A percentile compares a stretch with the other conserved stretches of the same genome.
phyloP scores from a whole-genome alignment of 2,888 invertebrate genomes.

The Temnothorax unifasciatus region DNA sequence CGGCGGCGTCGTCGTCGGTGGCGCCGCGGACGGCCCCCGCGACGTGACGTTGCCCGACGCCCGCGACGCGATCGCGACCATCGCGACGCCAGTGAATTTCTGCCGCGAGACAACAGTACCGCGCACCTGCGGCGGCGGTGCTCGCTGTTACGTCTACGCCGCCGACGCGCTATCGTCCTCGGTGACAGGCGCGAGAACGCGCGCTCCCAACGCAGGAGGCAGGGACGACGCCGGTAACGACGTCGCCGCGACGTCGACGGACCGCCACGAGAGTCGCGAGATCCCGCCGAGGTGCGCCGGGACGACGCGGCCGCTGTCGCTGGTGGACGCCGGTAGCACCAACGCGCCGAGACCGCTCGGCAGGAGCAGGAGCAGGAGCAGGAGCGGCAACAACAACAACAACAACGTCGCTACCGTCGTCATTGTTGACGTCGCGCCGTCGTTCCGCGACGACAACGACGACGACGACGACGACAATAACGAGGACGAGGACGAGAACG shows the following conservation, averaged over 20 bases:
- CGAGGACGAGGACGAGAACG: slow-evolving; percentile 52
- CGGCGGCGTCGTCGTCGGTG: slow-evolving; percentile 64
- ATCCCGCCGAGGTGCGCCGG: slow-evolving; percentile 57
- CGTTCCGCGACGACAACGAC: slow-evolving; percentile 35
- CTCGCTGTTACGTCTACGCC: not conserved
- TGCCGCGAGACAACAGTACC: slow-evolving; percentile 24
- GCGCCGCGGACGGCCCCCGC: slow-evolving; percentile 61
- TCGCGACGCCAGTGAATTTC: slow-evolving; percentile 58
- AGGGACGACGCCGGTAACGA: not conserved
- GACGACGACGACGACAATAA: slow-evolving; percentile 47
- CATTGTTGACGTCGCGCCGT: slow-evolving; percentile 39
- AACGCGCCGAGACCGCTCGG: not conserved
- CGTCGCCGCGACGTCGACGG: slow-evolving; percentile 33
- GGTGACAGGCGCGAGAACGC: slow-evolving; percentile 21
- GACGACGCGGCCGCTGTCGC: slow-evolving; percentile 30
- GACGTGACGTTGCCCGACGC: slow-evolving; percentile 60
- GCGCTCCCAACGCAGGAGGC: not conserved
- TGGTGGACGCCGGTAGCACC: slow-evolving; percentile 25
- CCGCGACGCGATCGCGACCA: not conserved
- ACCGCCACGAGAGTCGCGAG: slow-evolving; percentile 15
- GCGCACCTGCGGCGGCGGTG: not conserved
- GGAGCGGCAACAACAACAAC: not conserved
- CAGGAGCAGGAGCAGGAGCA: not conserved
- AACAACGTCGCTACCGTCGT: slow-evolving; percentile 37
- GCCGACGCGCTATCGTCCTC: slow-evolving; percentile 2